Base-by-base conservation (phyloP, 2,888 invertebrate genomes). In the Temnothorax unifasciatus region DNA sequence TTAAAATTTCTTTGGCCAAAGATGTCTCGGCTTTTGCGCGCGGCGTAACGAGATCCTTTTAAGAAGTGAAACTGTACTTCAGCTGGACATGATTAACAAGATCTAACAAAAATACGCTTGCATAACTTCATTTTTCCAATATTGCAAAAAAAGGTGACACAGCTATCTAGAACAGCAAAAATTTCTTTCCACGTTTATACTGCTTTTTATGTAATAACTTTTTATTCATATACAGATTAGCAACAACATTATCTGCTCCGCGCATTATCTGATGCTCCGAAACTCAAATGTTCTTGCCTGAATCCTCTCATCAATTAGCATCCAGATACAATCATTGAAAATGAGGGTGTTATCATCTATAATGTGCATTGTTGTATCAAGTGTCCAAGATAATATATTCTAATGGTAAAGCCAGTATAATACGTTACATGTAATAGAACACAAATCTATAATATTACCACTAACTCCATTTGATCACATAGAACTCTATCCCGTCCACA, bases 1-100 rank as follows among this genome's bases (percentile, higher is more conserved):
- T 81, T 81, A 71, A 71, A 71, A 81, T 81, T 71, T 71, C 59
- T 25, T 79, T 25, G 18, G n/a, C 25, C 34, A 13, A 59, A 59
- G 34, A 59, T 21, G 21, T 71, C 47, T 59, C 47, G 44, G 44
- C 34, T 59, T 57, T 77, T 68, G 68, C 47, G 59, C 79, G 47
- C 57, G 18, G 13, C 41, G 47, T 50, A 68, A 77, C 68, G 13
- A 77, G 47, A 59, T 79, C 13, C 66, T 47, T 71, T 71, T 59
- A 38, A n/a, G 34, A 59, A 47, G 18, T 11, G 21, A 71, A 71
- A 71, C 18, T 66, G 18, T 41, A 47, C 68, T 76, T 76, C 11
- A 76, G 38, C 13, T 21, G 8, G 59, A 81, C 25, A 38, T 59
- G 59, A 81, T 71, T 66, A 38, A 71, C 34, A 52, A 25, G 11